phyloP scores from a whole-genome alignment of 2,888 invertebrate genomes.

The Harpagoxenus sublaevis region DNA sequence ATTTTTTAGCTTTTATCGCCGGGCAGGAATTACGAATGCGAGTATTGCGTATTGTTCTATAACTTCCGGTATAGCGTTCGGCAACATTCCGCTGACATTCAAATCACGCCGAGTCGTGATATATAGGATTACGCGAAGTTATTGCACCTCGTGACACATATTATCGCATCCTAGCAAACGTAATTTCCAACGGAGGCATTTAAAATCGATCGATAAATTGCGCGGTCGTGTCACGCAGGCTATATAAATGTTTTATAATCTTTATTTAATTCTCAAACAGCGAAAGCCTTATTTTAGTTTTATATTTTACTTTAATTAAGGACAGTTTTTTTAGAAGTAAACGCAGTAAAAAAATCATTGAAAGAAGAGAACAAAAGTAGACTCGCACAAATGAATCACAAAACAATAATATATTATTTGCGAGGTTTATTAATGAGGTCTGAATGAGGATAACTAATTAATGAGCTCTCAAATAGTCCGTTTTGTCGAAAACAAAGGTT shows the following conservation, averaged over 20 bases:
- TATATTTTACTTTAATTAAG: not conserved
- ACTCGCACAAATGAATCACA: not conserved
- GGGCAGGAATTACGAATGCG: not conserved
- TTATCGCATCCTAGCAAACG: not conserved
- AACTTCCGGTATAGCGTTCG: not conserved
- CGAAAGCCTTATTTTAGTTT: not conserved
- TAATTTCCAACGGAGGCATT: not conserved
- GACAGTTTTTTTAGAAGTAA: not conserved
- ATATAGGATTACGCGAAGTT: not conserved
- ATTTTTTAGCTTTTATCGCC: not conserved
- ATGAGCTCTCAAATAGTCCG: not conserved
- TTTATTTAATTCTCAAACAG: not conserved
- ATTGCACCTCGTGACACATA: slow-evolving; percentile 9
- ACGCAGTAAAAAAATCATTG: not conserved
- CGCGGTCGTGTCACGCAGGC: not conserved
- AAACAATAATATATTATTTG: not conserved
- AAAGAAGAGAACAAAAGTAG: not conserved
- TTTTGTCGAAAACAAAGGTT: not conserved
- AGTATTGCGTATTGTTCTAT: not conserved
- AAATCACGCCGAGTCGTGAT: not conserved
- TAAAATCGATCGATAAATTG: not conserved
- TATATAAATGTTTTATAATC: not conserved
- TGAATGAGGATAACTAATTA: not conserved
- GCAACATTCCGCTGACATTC: not conserved
- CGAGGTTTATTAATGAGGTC: not conserved